Percentiles rank a stretch among this genome's conserved stretches.
Evolutionary conservation across 2,888 invertebrate genomes (phyloP).

Genomic region (Mythimna loreyi): DNA sequence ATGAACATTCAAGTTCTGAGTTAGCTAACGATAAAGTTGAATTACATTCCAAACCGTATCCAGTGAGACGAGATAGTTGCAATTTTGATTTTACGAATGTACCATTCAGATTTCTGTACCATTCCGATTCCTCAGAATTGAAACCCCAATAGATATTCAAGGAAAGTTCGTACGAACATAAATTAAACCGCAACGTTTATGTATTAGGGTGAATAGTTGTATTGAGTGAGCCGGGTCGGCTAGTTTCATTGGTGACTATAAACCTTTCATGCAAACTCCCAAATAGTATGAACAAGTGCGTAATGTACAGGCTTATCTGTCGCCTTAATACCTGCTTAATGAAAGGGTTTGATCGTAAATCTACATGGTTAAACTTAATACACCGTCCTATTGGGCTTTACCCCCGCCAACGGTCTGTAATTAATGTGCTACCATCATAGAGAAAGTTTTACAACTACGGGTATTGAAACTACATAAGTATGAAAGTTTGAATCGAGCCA

Average conservation of each 20-base stretch:
- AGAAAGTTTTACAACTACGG: conserved; percentile 86
- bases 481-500: conserved; percentile 84
- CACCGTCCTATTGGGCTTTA: conserved; percentile 85
- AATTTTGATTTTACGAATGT: conserved; percentile 66
- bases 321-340: conserved; percentile 90
- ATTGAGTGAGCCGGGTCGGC: conserved; percentile 78
- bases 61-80: conserved; percentile 56
- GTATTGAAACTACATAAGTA: conserved; percentile 88
- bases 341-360: conserved; percentile 90
- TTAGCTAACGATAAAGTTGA: conserved; percentile 59
- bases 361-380: conserved; percentile 88
- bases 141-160: conserved; percentile 66
- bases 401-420: conserved; percentile 82
- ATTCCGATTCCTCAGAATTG: conserved; percentile 62
- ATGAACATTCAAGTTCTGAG: conserved; percentile 60
- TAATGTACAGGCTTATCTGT: conserved; percentile 87
- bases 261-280: conserved; percentile 83
- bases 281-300: conserved; percentile 86
- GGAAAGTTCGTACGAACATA: conserved; percentile 76
- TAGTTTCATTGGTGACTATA: conserved; percentile 82
- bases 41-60: conserved; percentile 59
- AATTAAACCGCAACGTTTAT: conserved; percentile 81
- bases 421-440: conserved; percentile 88
- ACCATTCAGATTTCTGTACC: conserved; percentile 54
- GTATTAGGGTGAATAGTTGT: conserved; percentile 78